Evolutionary conservation across 2,888 invertebrate species (phyloP), one percentile per base, ranked within the genome.

Genomic region (Hybos culiciformis): DNA sequence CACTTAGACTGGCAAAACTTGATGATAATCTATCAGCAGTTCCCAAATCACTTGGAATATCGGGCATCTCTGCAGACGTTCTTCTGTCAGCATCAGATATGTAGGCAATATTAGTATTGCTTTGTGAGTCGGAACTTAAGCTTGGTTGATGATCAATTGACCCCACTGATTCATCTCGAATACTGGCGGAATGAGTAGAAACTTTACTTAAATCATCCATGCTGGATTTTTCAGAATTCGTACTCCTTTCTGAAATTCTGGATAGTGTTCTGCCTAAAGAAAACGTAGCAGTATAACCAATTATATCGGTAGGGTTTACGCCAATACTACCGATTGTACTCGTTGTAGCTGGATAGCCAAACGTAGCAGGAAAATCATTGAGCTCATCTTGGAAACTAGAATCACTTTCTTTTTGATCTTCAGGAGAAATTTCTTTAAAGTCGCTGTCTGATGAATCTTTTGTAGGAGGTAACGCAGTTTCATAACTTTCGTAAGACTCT

Each of bases 91-190:
- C 72, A 56, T 85, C 85, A 1, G 85, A 85, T 54, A 83, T 81
- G 56, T 82, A 80, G n/a, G 77, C 76, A 32, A 77, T 70, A 54
- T 77, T 76, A 9, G 80, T 79, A 53, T 80, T 75, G 55, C 80
- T 81, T 1, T 84, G 81, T 1, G 86, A 84, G 61, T 86, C 87
- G 1, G 87, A 87, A 53, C 86, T 86, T 20, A 86, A 69, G 58
- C 86, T 86, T 12, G 82, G 83, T 62, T 86, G 86, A 56, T 83
- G 85, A 62, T 87, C 86, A 56, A 84, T 86, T 0, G 86, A 86
- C 48, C 81, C 78, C 24, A 83, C 68, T 0, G 85, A 85, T 60
- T 86, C 86, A 59, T 87, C 87, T 52, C 85, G 84, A 49, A 85
- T 74, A 60, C 86, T 86, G 44, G 84, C 83, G 4, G 85, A 85